phyloP scores from a whole-genome alignment of 2,113 vertebrate species.

The Vulpes ferrilata region DNA sequence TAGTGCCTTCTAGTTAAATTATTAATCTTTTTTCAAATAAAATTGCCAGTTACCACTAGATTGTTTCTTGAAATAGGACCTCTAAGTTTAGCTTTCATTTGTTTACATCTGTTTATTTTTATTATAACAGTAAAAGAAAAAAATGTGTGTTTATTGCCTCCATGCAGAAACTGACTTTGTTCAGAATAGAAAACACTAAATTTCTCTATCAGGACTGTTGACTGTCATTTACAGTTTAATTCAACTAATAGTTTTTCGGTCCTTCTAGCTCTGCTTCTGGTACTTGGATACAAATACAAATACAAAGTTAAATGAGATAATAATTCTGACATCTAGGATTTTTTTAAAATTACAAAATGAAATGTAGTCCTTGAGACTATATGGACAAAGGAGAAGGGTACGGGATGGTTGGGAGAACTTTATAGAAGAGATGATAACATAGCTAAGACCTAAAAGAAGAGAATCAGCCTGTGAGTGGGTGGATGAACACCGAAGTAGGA shows the following conservation, averaged over 20 bases:
- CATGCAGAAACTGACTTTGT: background rate
- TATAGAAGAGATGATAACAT: slow-evolving; percentile 7
- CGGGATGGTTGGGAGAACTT: background rate
- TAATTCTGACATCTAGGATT: slow-evolving; percentile 32
- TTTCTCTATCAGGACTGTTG: background rate
- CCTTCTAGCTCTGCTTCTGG: background rate
- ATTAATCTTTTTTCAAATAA: slow-evolving; percentile 40
- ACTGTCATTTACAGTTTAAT: slow-evolving; percentile 31
- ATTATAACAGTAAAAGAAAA: slow-evolving; percentile 11
- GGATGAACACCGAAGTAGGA: background rate
- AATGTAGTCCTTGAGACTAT: background rate
- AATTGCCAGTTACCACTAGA: background rate
- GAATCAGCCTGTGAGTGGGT: background rate
- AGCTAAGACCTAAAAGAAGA: background rate
- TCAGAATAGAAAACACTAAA: slow-evolving; percentile 11
- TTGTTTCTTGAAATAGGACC: slow-evolving; percentile 55
- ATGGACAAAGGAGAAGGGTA: background rate
- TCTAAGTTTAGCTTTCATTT: slow-evolving; percentile 50
- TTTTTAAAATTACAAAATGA: background rate
- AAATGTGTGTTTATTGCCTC: slow-evolving; percentile 1
- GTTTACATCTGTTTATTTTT: slow-evolving; percentile 58
- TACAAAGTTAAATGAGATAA: slow-evolving; percentile 33
- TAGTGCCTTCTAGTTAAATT: slow-evolving; percentile 45
- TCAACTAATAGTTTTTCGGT: slow-evolving; percentile 19
- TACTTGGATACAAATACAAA: background rate